Evolutionary conservation across 2,888 invertebrate genomes (phyloP), one percentile per base, ranked within the genome.

Genomic region (Eupelmus urozonus): DNA sequence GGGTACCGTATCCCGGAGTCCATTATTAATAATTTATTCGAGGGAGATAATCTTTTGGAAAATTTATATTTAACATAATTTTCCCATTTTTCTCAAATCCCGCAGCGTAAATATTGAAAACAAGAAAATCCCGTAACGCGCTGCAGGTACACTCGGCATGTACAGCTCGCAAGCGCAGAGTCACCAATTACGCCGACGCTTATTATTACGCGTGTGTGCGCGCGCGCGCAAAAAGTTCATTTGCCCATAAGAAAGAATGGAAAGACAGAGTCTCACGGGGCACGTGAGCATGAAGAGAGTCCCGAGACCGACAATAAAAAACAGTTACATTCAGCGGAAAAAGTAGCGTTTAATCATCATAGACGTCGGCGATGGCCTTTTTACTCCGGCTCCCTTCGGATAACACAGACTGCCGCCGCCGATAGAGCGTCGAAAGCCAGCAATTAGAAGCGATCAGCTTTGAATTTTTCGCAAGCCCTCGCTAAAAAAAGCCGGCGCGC

Each of bases 311-410:
- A 63, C 66, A 42, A 69, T 69, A 69, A 53, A 16, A 60, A 60
- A 71, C 59, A 71, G 71, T 71, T 60, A 49, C 49, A 16, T 20
- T 9, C 23, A 1, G 60, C 7, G 29, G 40, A 63, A 40, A 63
- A 51, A 40, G 40, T 16, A 23, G 51, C 72, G 62, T 72, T 72
- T 62, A 62, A 53, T 72, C 72, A 72, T 72, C 23, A 72, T 69
- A 18, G 57, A 42, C 55, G 20, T n/a, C 29, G 34, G 16, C 45
- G 63, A 63, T 63, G 16, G 63, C 45, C 45, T 63, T 63, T 63
- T n/a, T 63, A 63, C 63, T n/a, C n/a, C n/a, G n/a, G n/a, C n/a
- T n/a, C n/a, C n/a, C n/a, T n/a, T n/a, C n/a, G 66, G 53, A 53
- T 53, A 67, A 53, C 16, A 23, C n/a, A n/a, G n/a, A n/a, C n/a